Conservation (phyloP, 2,113 vertebrate species). For the Strix aluco region DNA sequence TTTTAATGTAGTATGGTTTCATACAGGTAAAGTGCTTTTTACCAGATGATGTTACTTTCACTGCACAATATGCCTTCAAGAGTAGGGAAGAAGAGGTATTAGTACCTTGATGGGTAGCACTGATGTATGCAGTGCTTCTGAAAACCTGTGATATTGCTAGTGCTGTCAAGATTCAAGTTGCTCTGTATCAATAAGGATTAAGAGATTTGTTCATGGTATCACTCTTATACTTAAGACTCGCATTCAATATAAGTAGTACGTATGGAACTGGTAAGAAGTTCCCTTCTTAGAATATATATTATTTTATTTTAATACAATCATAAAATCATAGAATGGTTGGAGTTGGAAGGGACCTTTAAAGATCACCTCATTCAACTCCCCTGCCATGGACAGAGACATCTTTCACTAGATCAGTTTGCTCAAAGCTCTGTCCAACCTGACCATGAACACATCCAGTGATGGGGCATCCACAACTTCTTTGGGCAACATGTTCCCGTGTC, state of each 20-base stretch:
- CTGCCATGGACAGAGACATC: not conserved
- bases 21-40: not conserved
- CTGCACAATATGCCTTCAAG: not conserved
- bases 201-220: not conserved
- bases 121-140: not conserved
- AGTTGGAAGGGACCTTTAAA: not conserved
- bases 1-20: not conserved
- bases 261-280: not conserved
- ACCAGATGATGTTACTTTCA: not conserved
- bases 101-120: not conserved
- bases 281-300: not conserved
- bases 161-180: conserved; percentile 4
- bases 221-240: not conserved
- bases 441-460: not conserved
- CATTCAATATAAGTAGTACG: not conserved
- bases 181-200: conserved; percentile 35
- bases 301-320: not conserved
- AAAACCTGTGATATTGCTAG: not conserved
- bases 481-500: not conserved
- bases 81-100: not conserved
- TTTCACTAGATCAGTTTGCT: not conserved
- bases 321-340: not conserved
- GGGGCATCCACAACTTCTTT: not conserved
- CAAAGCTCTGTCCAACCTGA: not conserved
- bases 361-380: not conserved